Base-by-base conservation (phyloP, 2,888 invertebrate species). In the Masnerella sp. region DNA sequence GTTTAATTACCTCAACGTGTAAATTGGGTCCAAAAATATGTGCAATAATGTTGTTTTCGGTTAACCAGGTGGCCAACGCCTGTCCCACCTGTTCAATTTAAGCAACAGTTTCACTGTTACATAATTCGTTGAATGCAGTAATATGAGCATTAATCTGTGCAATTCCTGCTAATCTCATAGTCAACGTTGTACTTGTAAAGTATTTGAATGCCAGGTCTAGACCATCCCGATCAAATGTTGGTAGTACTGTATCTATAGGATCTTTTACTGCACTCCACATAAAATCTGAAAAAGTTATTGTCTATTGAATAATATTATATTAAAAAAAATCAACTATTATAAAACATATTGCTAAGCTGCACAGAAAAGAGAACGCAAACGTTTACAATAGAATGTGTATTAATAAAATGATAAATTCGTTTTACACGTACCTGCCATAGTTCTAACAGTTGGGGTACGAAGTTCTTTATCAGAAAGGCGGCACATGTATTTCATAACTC, bases 11-110 rank as follows among this genome's bases (percentile, higher is more conserved):
- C 91, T 98, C 98, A 34, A 97, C 97, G 88, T 98, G 98, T 78
- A 97, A 90, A 89, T 98, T 98, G 22, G 98, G 98, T n/a, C 98
- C 97, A 89, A 97, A 98, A 68, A 98, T 92, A 85, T 97, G 96
- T 80, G 96, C 94, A 78, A 97, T 95, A 74, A 98, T 96, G 85
- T 94, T 95, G 87, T 96, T 95, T 77, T 91, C 92, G 0, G 95
- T 93, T 14, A 98, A 89, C 97, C 97, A 98, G 77, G 94, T 92
- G 0, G 96, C 96, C 78, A 98, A 90, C 78, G 92, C 93, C 77
- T 95, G 93, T 0, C 95, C 96, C 25, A 95, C 93, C 20, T 93
- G 89, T 83, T 97, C 96, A 0, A 95, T 94, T 83, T 96, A 96
- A 0, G 94, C 92, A 0, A 95, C 91, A 0, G 94, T 93, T 82